A percentile compares a stretch with the other conserved stretches of the same genome.
Conservation (phyloP, 2,888 invertebrate species). For the Mesochorus sp. region DNA sequence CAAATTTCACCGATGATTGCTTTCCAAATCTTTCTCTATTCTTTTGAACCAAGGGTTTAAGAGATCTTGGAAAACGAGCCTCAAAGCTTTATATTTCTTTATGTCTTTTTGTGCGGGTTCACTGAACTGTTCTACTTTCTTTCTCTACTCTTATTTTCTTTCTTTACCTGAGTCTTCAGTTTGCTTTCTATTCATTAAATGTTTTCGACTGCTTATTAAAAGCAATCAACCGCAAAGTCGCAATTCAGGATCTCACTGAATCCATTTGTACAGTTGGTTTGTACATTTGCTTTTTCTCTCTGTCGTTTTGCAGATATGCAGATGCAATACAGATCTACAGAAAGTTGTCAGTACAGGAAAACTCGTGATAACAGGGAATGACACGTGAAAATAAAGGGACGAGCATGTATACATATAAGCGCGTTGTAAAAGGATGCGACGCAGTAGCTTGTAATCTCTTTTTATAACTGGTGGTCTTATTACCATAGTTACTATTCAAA, state of each 20-base stretch:
- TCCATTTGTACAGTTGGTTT: conserved; percentile 19
- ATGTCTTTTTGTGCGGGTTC: conserved; percentile 6
- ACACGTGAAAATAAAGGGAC: background rate
- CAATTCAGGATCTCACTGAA: conserved; percentile 62
- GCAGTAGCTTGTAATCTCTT: conserved; percentile 22
- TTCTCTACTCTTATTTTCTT: background rate
- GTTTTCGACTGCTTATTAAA: conserved; percentile 72
- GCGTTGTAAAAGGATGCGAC: background rate
- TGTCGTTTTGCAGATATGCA: background rate
- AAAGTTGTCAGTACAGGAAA: conserved; percentile 23
- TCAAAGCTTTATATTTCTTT: conserved; percentile 1
- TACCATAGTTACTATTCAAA: conserved; percentile 73
- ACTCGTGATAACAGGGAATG: conserved; percentile 3
- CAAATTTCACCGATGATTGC: background rate
- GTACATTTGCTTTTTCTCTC: conserved; percentile 36
- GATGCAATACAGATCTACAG: conserved; percentile 17
- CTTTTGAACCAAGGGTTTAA: conserved; percentile 37
- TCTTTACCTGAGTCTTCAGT: conserved; percentile 15
- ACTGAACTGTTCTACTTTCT: conserved; percentile 3
- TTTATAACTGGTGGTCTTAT: conserved; percentile 68
- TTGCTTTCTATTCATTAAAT: conserved; percentile 73
- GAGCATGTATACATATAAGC: background rate
- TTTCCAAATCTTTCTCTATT: background rate
- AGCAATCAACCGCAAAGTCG: conserved; percentile 71
- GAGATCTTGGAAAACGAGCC: conserved; percentile 49